Percentiles rank a stretch among this genome's conserved stretches.
phyloP scores from a whole-genome alignment of 2,888 invertebrate species.

The Fragum whitleyi region DNA sequence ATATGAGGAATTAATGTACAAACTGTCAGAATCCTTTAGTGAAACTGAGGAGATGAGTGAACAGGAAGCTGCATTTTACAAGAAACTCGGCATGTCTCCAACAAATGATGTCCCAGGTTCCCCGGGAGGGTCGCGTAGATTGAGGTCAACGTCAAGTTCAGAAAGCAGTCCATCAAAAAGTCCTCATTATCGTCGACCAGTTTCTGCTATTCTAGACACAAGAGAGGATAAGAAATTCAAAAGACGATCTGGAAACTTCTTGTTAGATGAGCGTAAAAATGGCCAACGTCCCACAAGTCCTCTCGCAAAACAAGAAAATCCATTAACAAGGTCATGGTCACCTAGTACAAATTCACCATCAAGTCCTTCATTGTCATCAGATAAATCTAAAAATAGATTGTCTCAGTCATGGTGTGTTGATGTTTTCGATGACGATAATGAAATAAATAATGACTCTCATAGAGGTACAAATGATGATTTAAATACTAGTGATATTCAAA shows the following conservation, averaged over 20 bases:
- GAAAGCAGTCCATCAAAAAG: conserved; percentile 66
- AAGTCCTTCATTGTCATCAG: conserved; percentile 34
- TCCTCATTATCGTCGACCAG: conserved; percentile 66
- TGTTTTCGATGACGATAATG: conserved; percentile 26
- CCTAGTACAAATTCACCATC: conserved; percentile 53
- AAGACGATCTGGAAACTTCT: conserved; percentile 77
- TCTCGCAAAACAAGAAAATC: conserved; percentile 45
- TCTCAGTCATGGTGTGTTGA: conserved; percentile 70
- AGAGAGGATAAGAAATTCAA: conserved; percentile 74
- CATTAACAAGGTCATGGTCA: conserved; percentile 61
- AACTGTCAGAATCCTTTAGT: conserved; percentile 86
- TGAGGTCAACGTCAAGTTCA: conserved; percentile 67
- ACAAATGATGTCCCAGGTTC: conserved; percentile 65
- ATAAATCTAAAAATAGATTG: conserved; percentile 55
- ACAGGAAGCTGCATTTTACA: conserved; percentile 71
- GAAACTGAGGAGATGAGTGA: conserved; percentile 72
- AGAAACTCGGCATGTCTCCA: conserved; percentile 74
- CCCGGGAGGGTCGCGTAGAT: conserved; percentile 63
- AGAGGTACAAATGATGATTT: not conserved
- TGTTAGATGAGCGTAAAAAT: conserved; percentile 65
- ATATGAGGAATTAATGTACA: conserved; percentile 96
- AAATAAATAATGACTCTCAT: not conserved
- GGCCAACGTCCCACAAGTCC: conserved; percentile 62
- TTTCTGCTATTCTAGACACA: conserved; percentile 64
- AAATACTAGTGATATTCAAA: not conserved